These are phyloP conservation scores for Pristionchus entomophagus DNA, from an alignment of 2,888 invertebrate genomes.

Conservation along the genomic window DNA sequence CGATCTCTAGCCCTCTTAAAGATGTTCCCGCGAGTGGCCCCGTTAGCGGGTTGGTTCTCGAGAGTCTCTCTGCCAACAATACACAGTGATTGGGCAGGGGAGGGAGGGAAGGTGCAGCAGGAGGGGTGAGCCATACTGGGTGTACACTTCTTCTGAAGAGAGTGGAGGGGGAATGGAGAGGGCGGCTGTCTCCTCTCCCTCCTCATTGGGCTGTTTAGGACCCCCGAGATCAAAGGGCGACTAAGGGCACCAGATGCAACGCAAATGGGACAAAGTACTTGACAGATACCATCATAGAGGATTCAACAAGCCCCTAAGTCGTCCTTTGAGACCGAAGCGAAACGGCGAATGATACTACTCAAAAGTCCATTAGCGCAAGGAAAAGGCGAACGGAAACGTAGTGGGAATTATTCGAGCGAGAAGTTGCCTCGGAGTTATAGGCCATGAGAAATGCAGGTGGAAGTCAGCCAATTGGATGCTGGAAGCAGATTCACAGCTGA, in stretches of 20 bases:
- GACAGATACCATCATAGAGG: neutral
- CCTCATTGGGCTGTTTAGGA: neutral
- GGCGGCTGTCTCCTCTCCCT: neutral
- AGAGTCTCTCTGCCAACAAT: neutral
- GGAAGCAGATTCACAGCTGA: too few relatives aligned
- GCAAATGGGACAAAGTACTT: neutral
- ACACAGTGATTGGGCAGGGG: slow-evolving; percentile 17
- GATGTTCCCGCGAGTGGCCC: neutral
- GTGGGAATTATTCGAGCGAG: neutral
- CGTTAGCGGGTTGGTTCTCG: slow-evolving; percentile 15
- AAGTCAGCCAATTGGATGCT: neutral
- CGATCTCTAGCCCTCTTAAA: slow-evolving; percentile 2
- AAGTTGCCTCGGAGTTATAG: neutral
- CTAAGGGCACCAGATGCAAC: neutral
- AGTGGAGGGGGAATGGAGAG: neutral
- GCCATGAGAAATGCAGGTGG: neutral
- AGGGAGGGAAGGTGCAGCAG: slow-evolving; percentile 5
- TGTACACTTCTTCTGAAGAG: neutral
- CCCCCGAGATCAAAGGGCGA: neutral
- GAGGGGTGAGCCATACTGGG: neutral
- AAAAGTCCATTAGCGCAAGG: slow-evolving; percentile 7
- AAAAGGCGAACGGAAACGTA: neutral
- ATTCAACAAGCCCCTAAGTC: too few relatives aligned
- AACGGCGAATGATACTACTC: neutral
- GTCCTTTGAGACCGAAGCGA: neutral